Base-by-base conservation (phyloP, 2,888 invertebrate species). In the Zonitis immaculata region DNA sequence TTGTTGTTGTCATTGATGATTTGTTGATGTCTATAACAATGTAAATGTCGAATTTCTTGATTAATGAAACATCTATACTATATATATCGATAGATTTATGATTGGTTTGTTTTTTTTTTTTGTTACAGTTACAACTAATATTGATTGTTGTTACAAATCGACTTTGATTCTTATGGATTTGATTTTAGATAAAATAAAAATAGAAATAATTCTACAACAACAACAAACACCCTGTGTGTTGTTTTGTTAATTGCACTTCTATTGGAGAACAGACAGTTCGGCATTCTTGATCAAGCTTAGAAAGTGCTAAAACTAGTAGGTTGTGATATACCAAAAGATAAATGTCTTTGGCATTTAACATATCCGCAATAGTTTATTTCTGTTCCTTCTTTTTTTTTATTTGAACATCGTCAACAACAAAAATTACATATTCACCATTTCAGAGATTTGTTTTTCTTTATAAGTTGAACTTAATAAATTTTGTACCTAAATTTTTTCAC, bases 281-380 rank as follows among this genome's bases (percentile, higher is more conserved):
- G 58, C 61, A 62, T 62, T 57, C 58, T 56, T 56, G 51, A 54
- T 45, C 54, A 57, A 51, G 51, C 43, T 56, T 30, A 56, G 61
- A 62, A 57, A 65, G 65, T 65, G 65, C 65, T 59, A 65, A 65
- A 62, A 62, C 65, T 65, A 60, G 65, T 65, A 65, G 59, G 58
- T 50, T 58, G 59, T 62, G 67, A 70, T 67, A 63, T 63, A 65
- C 57, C 58, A 44, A 57, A 61, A n/a, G 67, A 70, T 67, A 63
- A 66, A 68, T 58, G 59, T 54, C 51, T 25, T 54, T 51, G 49
- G 52, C 51, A 47, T 50, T 49, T 49, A 47, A 51, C 59, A 62
- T 61, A 62, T 60, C 60, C 60, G 56, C 51, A 52, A 58, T 56
- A 54, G 55, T 50, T 53, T 52, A 47, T 55, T 56, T 48, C 52